Conservation (phyloP, 2,113 vertebrate genomes). For the Taurulus bubalis region DNA sequence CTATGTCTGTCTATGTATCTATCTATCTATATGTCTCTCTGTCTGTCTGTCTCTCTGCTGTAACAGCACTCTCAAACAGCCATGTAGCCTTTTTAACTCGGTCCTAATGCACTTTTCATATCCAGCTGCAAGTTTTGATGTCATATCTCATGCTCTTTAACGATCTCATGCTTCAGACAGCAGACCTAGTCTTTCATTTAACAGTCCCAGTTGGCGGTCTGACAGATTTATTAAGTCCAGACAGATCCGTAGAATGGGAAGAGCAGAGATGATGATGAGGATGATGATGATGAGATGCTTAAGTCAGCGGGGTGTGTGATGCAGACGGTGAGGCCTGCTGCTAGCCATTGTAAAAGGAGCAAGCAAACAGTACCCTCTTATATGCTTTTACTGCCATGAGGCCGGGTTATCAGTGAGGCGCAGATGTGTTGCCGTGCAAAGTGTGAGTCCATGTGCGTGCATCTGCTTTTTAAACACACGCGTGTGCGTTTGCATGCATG, state of each 20-base stretch:
- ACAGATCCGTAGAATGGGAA: slow-evolving; percentile 51
- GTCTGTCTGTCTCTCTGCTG: not conserved
- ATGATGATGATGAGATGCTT: slow-evolving; percentile 66
- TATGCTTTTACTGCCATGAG: slow-evolving; percentile 54
- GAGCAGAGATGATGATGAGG: slow-evolving; percentile 54
- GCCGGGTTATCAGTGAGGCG: slow-evolving; percentile 63
- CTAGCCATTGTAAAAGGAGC: slow-evolving; percentile 53
- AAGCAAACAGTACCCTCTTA: slow-evolving; percentile 43
- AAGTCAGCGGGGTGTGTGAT: slow-evolving; percentile 67
- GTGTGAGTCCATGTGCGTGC: not conserved
- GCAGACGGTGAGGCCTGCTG: slow-evolving; percentile 64
- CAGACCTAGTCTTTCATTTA: slow-evolving; percentile 61
- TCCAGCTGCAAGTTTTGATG: slow-evolving; percentile 36
- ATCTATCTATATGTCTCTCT: too few relatives aligned
- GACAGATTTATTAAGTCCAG: slow-evolving; percentile 72
- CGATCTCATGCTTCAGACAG: slow-evolving; percentile 35
- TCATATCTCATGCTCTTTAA: slow-evolving; percentile 48
- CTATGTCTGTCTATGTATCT: not conserved
- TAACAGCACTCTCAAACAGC: slow-evolving; percentile 8
- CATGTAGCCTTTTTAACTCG: slow-evolving; percentile 1
- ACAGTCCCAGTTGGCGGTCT: slow-evolving; percentile 64
- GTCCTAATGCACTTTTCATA: slow-evolving; percentile 17
- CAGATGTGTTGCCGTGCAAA: slow-evolving; percentile 53
- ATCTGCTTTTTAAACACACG: not conserved
- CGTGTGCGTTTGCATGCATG: slow-evolving; percentile 27